These are phyloP conservation scores for Ephydatia muelleri DNA, from an alignment of 37 sponge, comb jelly and placozoan genomes.

Conservation along the genomic window DNA sequence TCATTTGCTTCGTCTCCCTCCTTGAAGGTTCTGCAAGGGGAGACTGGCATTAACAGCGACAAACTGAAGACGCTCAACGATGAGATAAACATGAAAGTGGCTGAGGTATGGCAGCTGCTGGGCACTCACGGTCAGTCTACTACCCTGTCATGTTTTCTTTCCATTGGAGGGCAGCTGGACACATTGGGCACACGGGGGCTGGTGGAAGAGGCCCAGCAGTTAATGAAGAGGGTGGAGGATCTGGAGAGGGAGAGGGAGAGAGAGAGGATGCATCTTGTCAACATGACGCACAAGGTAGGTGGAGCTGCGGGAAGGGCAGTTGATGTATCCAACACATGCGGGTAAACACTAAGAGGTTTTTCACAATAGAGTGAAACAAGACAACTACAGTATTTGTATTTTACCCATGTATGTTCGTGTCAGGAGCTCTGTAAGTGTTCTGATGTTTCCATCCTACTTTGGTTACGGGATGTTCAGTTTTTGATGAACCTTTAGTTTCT, in stretches of 20 bases:
- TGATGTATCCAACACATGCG: too few relatives aligned
- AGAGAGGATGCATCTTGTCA: conserved; percentile 35
- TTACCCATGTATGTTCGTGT: too few relatives aligned
- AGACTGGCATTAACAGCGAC: conserved; percentile 8
- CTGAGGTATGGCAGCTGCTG: conserved; percentile 12
- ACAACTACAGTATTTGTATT: too few relatives aligned
- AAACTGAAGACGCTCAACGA: conserved; percentile 15
- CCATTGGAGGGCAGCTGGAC: conserved; percentile 67
- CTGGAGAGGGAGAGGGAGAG: conserved; percentile 84
- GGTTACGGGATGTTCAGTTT: neutral
- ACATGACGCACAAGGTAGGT: neutral
- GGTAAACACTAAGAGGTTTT: too few relatives aligned
- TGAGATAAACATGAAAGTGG: conserved; percentile 25
- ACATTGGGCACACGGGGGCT: conserved; percentile 66
- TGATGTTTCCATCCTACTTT: neutral
- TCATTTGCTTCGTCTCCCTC: neutral
- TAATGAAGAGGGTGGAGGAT: conserved; percentile 76
- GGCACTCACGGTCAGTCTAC: too few relatives aligned
- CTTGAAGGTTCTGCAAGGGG: neutral
- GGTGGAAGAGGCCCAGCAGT: conserved; percentile 89
- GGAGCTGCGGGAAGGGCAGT: too few relatives aligned
- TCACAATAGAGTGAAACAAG: too few relatives aligned
- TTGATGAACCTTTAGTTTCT: neutral
- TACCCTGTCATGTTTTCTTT: too few relatives aligned
- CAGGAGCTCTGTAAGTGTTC: too few relatives aligned